phyloP scores from a whole-genome alignment of 2,797 vertebrate species.

The Acestrorhynchus altus region DNA sequence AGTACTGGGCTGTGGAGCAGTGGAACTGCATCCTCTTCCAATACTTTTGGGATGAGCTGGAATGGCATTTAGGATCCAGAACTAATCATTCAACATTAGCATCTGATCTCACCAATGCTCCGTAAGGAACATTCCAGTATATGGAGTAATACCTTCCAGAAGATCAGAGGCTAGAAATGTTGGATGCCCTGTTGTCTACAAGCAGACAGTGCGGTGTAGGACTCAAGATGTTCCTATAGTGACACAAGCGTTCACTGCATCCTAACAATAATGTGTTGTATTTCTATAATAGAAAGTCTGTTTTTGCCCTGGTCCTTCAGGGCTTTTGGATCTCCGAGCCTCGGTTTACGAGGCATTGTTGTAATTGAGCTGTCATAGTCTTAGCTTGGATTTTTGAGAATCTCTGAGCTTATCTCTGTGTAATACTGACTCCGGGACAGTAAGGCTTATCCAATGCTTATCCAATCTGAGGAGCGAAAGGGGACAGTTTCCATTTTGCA shows the following conservation, averaged over 20 bases:
- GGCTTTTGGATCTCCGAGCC: not conserved
- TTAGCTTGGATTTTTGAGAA: not conserved
- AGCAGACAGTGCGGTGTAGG: not conserved
- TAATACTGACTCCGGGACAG: constrained; percentile 29
- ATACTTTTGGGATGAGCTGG: not conserved
- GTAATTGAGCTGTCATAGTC: constrained; percentile 3
- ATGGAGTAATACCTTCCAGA: not conserved
- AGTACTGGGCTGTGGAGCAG: not conserved
- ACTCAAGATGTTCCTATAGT: not conserved
- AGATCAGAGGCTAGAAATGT: not conserved
- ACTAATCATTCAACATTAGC: not conserved
- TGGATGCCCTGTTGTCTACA: not conserved
- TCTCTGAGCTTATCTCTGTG: constrained; percentile 10
- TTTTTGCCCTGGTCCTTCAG: not conserved
- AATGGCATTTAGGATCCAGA: not conserved
- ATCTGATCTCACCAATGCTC: not conserved
- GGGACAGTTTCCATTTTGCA: constrained; percentile 17
- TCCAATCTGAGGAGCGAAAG: not conserved
- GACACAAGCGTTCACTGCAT: not conserved
- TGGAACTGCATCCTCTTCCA: not conserved
- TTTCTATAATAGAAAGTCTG: not conserved
- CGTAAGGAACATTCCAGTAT: not conserved
- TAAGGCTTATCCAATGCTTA: constrained; percentile 1
- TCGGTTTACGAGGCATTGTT: not conserved
- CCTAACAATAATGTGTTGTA: not conserved